These are phyloP conservation scores for Leptopilina myrica DNA, from an alignment of 2,888 invertebrate genomes.

Conservation along the genomic window DNA sequence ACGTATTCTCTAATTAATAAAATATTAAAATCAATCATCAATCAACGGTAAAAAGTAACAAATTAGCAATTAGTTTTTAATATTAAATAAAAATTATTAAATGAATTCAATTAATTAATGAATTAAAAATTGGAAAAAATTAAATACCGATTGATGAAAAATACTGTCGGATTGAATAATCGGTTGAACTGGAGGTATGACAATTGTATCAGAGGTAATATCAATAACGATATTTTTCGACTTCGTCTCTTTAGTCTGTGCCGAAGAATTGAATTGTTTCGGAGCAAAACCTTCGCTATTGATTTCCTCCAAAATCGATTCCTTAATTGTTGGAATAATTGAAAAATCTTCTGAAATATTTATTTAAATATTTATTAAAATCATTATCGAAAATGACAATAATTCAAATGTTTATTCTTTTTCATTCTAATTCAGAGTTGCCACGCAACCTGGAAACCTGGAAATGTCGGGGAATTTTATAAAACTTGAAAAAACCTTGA, in stretches of 20 bases:
- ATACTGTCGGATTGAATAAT: constrained; percentile 66
- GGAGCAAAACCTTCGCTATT: constrained; percentile 84
- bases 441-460: too few species aligned
- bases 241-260: constrained; percentile 80
- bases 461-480: too few species aligned
- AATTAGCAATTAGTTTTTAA: background rate
- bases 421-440: too few species aligned
- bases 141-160: constrained; percentile 72
- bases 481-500: too few species aligned
- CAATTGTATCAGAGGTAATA: constrained; percentile 84
- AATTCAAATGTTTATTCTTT: background rate
- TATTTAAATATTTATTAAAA: background rate
- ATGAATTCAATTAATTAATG: background rate
- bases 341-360: constrained; percentile 67
- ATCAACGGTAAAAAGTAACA: constrained; percentile 8
- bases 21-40: background rate
- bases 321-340: constrained; percentile 69
- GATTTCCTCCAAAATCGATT: constrained; percentile 82
- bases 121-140: background rate
- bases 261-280: constrained; percentile 79
- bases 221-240: constrained; percentile 86
- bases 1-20: constrained; percentile 41
- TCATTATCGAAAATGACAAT: background rate
- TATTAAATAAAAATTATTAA: too few species aligned
- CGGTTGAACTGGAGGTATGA: constrained; percentile 79